phyloP scores from a whole-genome alignment of 2,888 invertebrate genomes.

The Eristalinus aeneus region DNA sequence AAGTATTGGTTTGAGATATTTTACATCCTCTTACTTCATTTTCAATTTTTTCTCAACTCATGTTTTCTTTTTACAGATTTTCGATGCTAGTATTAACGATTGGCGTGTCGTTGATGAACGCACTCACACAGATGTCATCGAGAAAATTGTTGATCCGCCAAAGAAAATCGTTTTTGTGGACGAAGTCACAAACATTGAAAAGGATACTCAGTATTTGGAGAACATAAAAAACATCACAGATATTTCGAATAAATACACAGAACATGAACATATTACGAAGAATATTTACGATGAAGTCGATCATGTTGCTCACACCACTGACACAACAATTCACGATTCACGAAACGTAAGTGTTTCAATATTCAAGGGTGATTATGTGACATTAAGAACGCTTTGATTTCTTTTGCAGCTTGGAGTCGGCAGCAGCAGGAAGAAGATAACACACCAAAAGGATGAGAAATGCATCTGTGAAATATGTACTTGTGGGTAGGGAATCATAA shows the following conservation, averaged over 20 bases:
- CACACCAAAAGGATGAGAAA: slow-evolving; percentile 84
- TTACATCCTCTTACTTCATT: background rate
- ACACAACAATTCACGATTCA: slow-evolving; percentile 76
- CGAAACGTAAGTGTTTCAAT: slow-evolving; percentile 75
- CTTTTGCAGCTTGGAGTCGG: slow-evolving; percentile 76
- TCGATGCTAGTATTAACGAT: slow-evolving; percentile 80
- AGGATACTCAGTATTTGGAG: slow-evolving; percentile 78
- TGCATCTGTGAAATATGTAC: slow-evolving; percentile 95
- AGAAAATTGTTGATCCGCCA: slow-evolving; percentile 80
- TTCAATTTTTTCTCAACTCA: background rate
- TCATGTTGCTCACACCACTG: slow-evolving; percentile 74
- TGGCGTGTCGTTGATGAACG: slow-evolving; percentile 81
- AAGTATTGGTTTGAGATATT: background rate
- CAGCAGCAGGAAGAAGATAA: slow-evolving; percentile 75
- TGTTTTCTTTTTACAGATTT: slow-evolving; percentile 75
- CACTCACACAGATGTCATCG: slow-evolving; percentile 80
- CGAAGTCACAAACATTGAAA: slow-evolving; percentile 80
- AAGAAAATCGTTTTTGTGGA: slow-evolving; percentile 79
- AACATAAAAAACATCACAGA: slow-evolving; percentile 77
- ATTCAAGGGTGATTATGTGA: background rate
- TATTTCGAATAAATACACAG: slow-evolving; percentile 77
- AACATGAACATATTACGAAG: slow-evolving; percentile 77
- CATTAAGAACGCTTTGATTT: background rate
- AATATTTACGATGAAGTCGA: slow-evolving; percentile 79
- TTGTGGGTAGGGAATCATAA: slow-evolving; percentile 89